Evolutionary conservation across 1,140 invertebrate species (phyloP).

Genomic region (Temnothorax nylanderi): DNA sequence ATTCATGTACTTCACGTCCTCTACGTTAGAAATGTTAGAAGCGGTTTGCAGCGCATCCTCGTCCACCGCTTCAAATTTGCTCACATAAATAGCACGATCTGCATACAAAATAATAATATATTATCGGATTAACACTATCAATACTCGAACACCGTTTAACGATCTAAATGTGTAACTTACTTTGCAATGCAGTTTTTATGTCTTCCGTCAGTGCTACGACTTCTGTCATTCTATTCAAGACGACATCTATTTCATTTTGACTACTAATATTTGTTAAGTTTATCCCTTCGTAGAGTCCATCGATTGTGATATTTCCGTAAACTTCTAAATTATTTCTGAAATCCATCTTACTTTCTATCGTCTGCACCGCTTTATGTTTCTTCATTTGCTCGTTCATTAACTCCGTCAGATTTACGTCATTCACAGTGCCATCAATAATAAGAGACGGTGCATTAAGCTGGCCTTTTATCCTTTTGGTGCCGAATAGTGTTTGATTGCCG

Average conservation of each 20-base stretch:
- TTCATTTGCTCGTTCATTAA: constrained; percentile 68
- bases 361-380: constrained; percentile 64
- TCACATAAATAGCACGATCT: constrained; percentile 71
- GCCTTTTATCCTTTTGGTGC: constrained; percentile 70
- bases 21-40: neutral
- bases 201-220: constrained; percentile 37
- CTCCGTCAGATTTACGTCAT: constrained; percentile 71
- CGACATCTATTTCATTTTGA: neutral
- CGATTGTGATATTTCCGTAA: constrained; percentile 69
- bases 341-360: constrained; percentile 66
- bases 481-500: constrained; percentile 67
- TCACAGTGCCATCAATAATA: constrained; percentile 69
- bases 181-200: constrained; percentile 61
- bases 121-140: neutral
- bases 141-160: neutral
- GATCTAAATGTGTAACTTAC: constrained; percentile 57
- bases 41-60: constrained; percentile 32
- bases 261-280: constrained; percentile 59
- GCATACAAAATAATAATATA: constrained; percentile 29
- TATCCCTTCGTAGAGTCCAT: constrained; percentile 53
- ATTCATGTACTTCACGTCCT: neutral
- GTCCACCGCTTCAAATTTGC: constrained; percentile 67
- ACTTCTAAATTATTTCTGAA: constrained; percentile 70
- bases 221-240: constrained; percentile 8
- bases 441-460: constrained; percentile 59